Evolutionary conservation across 2,113 vertebrate species (phyloP).

Genomic region (Tricholaema leucomelas): DNA sequence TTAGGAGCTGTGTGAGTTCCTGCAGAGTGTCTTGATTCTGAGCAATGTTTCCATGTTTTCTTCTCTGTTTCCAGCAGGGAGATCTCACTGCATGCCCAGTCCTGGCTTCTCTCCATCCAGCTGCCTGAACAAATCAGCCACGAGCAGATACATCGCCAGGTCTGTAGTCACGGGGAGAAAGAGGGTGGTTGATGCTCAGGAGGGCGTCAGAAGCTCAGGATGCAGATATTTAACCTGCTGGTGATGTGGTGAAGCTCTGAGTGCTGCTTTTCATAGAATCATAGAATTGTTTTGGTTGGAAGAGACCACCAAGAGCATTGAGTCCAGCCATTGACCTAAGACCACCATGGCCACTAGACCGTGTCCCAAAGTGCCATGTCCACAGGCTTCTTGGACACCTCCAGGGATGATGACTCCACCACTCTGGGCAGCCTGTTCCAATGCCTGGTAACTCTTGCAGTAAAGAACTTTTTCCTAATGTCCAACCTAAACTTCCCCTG

Average conservation of each 20-base stretch:
- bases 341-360: too few relatives aligned
- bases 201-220: neutral
- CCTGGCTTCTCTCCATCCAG: constrained; percentile 3
- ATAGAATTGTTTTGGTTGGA: too few relatives aligned
- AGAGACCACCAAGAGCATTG: too few relatives aligned
- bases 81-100: constrained; percentile 11
- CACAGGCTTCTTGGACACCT: too few relatives aligned
- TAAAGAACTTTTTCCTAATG: too few relatives aligned
- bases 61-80: constrained; percentile 7
- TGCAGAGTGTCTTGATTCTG: neutral
- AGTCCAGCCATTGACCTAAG: too few relatives aligned
- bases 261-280: neutral
- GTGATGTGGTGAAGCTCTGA: neutral
- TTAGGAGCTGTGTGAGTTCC: neutral
- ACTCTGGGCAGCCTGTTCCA: too few relatives aligned
- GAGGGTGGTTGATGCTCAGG: fast-evolving
- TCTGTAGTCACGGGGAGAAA: constrained; percentile 18
- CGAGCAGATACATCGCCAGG: constrained; percentile 87
- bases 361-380: too few relatives aligned
- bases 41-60: neutral
- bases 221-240: neutral
- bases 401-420: too few relatives aligned
- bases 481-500: too few relatives aligned
- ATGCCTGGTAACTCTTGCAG: too few relatives aligned
- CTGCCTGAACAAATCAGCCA: constrained; percentile 52